Conservation (phyloP, 2,113 vertebrate species). For the Eudyptes chrysolophus region DNA sequence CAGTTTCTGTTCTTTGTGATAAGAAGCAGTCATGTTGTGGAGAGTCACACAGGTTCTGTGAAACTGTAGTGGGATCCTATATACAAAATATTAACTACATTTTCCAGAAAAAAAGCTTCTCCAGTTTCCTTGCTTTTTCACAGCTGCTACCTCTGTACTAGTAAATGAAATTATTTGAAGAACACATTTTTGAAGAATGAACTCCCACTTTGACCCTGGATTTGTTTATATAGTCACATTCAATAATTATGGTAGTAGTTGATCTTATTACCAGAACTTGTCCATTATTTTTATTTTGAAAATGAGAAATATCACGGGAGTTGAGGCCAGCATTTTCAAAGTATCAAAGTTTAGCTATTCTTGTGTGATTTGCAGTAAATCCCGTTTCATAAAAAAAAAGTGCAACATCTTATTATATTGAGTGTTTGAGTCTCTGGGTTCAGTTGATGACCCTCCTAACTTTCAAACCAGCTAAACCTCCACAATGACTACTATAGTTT, state of each 20-base stretch:
- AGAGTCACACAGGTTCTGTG: background rate
- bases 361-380: background rate
- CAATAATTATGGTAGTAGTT: background rate
- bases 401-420: background rate
- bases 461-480: background rate
- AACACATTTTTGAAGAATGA: background rate
- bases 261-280: background rate
- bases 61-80: background rate
- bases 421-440: background rate
- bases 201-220: background rate
- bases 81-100: background rate
- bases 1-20: background rate
- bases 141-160: background rate
- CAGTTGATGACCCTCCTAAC: background rate
- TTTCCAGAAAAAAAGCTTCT: background rate
- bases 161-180: background rate
- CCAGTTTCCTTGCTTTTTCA: background rate
- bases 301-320: background rate
- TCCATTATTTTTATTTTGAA: background rate
- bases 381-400: rapidly evolving
- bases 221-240: background rate
- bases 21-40: background rate
- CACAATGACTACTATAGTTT: background rate
- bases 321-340: background rate
- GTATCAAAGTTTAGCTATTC: background rate